A percentile compares a stretch with the other conserved stretches of the same genome.
phyloP scores from a whole-genome alignment of 2,797 vertebrate species.

The Smutsia temminckii region DNA sequence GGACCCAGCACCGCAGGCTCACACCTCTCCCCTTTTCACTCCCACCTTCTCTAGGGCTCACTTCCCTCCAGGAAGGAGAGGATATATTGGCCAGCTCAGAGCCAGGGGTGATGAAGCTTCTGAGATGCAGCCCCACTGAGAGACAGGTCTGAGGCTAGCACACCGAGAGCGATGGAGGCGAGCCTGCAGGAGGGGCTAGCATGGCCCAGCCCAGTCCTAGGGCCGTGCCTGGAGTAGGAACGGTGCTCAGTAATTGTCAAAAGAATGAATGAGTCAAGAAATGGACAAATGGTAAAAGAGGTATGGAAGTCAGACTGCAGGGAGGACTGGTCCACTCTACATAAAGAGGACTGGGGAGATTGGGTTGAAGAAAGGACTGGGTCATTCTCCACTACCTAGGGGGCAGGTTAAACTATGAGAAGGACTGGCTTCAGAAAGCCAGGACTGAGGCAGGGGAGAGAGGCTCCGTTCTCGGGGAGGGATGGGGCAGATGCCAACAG shows the following conservation, averaged over 20 bases:
- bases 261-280: conserved; percentile 1
- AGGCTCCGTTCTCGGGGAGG: not conserved
- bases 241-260: not conserved
- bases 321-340: not conserved
- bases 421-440: not conserved
- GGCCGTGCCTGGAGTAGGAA: not conserved
- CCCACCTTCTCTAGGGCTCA: not conserved
- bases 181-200: not conserved
- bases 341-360: not conserved
- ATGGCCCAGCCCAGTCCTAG: not conserved
- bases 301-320: conserved; percentile 18
- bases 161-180: not conserved
- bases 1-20: not conserved
- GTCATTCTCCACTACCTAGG: not conserved
- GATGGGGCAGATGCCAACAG: not conserved
- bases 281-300: not conserved
- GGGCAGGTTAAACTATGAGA: not conserved
- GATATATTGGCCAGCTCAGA: not conserved
- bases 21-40: not conserved
- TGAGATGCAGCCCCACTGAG: not conserved
- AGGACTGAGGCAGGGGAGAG: not conserved
- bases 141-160: not conserved
- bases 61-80: not conserved
- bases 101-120: not conserved
- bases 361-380: not conserved